Evolutionary conservation across 1,140 invertebrate species (phyloP), one percentile per base, ranked within the genome.

Genomic region (Doryteuthis pealeii): DNA sequence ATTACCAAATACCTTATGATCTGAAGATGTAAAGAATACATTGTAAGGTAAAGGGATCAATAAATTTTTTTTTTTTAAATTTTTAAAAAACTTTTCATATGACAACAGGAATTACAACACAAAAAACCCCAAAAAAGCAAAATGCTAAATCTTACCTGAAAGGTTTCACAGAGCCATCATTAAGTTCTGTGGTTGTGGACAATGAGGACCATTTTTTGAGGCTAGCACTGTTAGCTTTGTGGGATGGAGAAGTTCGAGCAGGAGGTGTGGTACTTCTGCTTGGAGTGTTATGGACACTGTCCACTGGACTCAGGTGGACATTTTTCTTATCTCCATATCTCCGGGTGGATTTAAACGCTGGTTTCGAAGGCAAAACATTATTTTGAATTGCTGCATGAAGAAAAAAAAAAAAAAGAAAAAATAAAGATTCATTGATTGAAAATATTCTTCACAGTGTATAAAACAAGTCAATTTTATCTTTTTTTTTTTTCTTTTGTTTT

Each of bases 201-300:
- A 82, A 72, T 4, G 84, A 85, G 22, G 80, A 81, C 84, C 84
- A 86, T 76, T 86, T 86, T 71, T 81, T 81, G 45, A 62, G 26
- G 32, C 78, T 78, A 32, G 72, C 72, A 32, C 68, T 79, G 22
- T 74, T 62, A 40, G 30, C 71, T 40, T 74, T 72, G 32, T 76
- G 77, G 3, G 81, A 79, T 6, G 72, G 76, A 40, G 78, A 72
- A 1, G 77, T 73, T 15, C 71, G 62, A 6, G 75, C 70, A n/a
- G 68, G 72, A 26, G 77, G 78, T 30, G 81, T 76, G 31, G 74
- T 76, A 66, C 77, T 80, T 18, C 77, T 72, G 32, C 72, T 33
- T 32, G 80, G 79, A 10, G 78, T 71, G 2, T 78, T 62, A 70
- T 80, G 77, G 28, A 78, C 81, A 75, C 80, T 84, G 8, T 84